Percentiles rank a stretch among this genome's conserved stretches.
Evolutionary conservation across 92 coral and sea anemone species (phyloP).

Genomic region (Palythoa grandiflora): DNA sequence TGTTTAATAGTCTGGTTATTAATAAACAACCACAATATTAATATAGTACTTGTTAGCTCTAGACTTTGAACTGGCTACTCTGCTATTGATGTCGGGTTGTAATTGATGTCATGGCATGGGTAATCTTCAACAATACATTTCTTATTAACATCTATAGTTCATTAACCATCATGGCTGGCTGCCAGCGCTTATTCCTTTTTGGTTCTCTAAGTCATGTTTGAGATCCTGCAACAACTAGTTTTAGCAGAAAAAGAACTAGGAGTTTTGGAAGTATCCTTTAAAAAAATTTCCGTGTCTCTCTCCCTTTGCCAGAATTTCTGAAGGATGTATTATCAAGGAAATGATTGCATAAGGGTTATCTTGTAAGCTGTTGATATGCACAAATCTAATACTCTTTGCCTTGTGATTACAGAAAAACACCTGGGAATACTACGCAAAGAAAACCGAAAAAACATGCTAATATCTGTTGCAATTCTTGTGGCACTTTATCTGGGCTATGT

Average conservation of each 20-base stretch:
- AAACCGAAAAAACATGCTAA: conserved; percentile 58
- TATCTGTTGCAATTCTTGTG: conserved; percentile 49
- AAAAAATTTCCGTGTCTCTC: background rate
- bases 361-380: background rate
- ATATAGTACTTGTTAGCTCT: no score
- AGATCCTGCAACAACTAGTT: background rate
- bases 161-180: no score
- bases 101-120: no score
- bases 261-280: background rate
- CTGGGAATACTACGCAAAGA: conserved; percentile 46
- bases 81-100: no score
- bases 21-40: no score
- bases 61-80: no score
- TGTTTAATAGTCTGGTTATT: no score
- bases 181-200: no score
- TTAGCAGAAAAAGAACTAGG: background rate
- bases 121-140: no score
- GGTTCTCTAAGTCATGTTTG: no score
- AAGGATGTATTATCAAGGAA: background rate
- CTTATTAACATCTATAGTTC: no score
- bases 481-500: conserved; percentile 35
- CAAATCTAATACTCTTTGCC: background rate
- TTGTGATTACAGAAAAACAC: conserved; percentile 37
- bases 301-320: background rate
- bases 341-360: background rate